Percentiles rank a stretch among this genome's conserved stretches.
Conservation (phyloP, 2,797 vertebrate genomes). For the Chrysocyon brachyurus region DNA sequence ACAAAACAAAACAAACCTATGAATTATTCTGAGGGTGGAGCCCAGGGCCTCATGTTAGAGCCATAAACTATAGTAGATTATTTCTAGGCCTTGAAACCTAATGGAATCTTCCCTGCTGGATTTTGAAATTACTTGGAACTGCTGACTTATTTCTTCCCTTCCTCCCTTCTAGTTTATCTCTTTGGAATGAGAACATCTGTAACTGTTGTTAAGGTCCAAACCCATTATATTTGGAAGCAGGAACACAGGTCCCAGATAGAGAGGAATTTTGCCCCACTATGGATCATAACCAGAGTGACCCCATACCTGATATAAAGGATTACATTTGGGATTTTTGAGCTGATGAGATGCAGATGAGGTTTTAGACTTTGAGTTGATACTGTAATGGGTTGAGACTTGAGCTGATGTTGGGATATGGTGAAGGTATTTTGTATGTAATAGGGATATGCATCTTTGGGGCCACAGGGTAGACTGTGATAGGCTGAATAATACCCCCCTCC, state of each 20-base stretch:
- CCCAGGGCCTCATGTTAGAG: neutral
- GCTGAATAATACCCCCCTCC: neutral
- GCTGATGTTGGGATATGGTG: neutral
- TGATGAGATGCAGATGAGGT: neutral
- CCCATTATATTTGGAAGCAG: neutral
- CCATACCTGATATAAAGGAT: neutral
- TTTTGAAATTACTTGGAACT: neutral
- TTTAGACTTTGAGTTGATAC: neutral
- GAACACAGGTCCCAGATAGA: neutral
- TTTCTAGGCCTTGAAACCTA: neutral
- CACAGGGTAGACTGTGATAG: neutral
- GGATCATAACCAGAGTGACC: neutral
- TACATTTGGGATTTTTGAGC: neutral
- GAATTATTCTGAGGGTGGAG: neutral
- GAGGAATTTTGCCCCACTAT: neutral
- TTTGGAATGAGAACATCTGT: neutral
- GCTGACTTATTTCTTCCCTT: neutral
- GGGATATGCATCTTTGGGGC: neutral
- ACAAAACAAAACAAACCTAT: neutral
- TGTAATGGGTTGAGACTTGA: neutral
- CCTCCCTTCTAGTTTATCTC: neutral
- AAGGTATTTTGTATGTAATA: neutral
- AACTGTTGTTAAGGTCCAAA: neutral
- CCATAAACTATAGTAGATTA: neutral
- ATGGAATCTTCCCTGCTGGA: neutral